Base-by-base conservation (phyloP, 2,888 invertebrate genomes). In the Zonitis immaculata region DNA sequence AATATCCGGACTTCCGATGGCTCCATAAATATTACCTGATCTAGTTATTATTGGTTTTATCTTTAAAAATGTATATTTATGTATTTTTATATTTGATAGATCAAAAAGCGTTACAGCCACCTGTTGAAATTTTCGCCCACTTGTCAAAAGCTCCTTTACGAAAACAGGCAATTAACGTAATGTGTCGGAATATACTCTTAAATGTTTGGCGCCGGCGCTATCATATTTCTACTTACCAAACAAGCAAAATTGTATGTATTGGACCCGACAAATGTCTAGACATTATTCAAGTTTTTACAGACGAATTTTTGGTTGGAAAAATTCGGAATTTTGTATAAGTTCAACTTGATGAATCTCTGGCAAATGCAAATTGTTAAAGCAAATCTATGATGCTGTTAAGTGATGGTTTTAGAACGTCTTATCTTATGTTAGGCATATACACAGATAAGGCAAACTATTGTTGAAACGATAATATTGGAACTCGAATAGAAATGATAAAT, bases 141-240 rank as follows among this genome's bases (percentile, higher is more conserved):
- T 59, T 62, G 64, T 64, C 62, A 58, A 61, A 63, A 60, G 61
- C 61, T 57, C 61, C 57, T 55, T 18, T 7, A 1, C 11, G 16
- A 63, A 63, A 66, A 66, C 66, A 66, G 57, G 65, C 64, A 65
- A 66, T 66, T 66, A 64, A 60, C 58, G 58, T 62, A 63, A 66
- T 65, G 65, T 61, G 58, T 54, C 63, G 57, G 54, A 35, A 5
- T 27, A 35, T 18, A 35, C 35, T 48, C 25, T 54, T 44, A 44
- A 54, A 44, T 48, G 51, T 54, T 27, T 54, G 54, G 62, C 62
- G 60, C 63, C 62, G 64, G 58, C 59, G 56, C 59, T 59, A 64
- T 66, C 66, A 54, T 55, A 59, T 66, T 66, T 65, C 64, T 58
- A 42, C 54, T 52, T 56, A 58, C 61, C 65, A 6, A 65, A 63